phyloP scores from a whole-genome alignment of 1,140 invertebrate species.

The Elysia chlorotica region DNA sequence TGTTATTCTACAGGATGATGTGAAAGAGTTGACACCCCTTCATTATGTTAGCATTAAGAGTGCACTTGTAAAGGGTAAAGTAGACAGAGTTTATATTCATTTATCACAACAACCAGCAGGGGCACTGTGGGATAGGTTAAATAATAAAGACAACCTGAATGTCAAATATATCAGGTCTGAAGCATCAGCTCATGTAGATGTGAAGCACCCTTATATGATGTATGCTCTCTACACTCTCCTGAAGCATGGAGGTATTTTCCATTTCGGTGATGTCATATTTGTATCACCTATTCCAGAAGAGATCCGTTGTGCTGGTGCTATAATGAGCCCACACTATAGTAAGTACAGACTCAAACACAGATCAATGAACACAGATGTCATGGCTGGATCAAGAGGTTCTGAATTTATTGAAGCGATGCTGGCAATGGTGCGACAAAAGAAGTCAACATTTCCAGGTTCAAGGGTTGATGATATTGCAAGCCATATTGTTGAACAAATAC shows the following conservation, averaged over 20 bases:
- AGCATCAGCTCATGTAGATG: not conserved
- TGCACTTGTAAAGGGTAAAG: slow-evolving; percentile 13
- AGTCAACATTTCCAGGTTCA: not conserved
- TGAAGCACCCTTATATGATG: not conserved
- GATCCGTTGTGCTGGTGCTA: not conserved
- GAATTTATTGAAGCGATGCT: slow-evolving; percentile 5
- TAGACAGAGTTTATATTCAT: slow-evolving; percentile 10
- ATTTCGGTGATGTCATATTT: slow-evolving; percentile 18
- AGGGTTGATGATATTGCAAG: slow-evolving; percentile 16
- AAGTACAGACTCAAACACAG: slow-evolving; percentile 6
- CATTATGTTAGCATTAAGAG: slow-evolving; percentile 16
- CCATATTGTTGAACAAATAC: slow-evolving; percentile 2
- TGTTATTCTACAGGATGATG: slow-evolving; percentile 8
- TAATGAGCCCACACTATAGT: slow-evolving; percentile 5
- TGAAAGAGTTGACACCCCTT: slow-evolving; percentile 2
- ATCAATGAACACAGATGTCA: slow-evolving; percentile 7
- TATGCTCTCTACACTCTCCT: slow-evolving; percentile 13
- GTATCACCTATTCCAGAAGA: not conserved
- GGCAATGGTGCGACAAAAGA: not conserved
- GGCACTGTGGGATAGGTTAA: not conserved
- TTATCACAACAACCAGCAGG: not conserved
- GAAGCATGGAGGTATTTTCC: slow-evolving; percentile 2
- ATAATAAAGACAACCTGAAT: not conserved
- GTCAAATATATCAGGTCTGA: not conserved
- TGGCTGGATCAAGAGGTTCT: slow-evolving; percentile 9